A percentile compares a stretch with the other conserved stretches of the same genome.
Evolutionary conservation across 2,888 invertebrate genomes (phyloP).

Genomic region (Chymomyza procnemis): DNA sequence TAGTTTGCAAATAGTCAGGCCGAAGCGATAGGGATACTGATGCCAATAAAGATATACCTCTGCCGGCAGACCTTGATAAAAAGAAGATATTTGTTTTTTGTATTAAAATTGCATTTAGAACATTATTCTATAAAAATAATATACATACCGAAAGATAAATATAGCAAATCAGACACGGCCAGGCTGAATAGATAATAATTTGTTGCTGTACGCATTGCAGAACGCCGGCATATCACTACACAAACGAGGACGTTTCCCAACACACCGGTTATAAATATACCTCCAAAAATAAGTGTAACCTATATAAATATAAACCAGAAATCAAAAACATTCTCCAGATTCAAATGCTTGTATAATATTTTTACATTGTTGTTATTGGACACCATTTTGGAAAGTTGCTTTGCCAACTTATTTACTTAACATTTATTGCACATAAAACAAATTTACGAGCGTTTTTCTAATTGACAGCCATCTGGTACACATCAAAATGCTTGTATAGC

Average conservation of each 20-base stretch:
- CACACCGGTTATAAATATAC: slow-evolving; percentile 90
- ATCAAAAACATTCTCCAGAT: background rate
- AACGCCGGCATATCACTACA: slow-evolving; percentile 88
- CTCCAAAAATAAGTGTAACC: slow-evolving; percentile 84
- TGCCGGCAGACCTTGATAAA: slow-evolving; percentile 87
- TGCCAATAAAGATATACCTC: slow-evolving; percentile 92
- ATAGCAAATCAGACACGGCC: slow-evolving; percentile 90
- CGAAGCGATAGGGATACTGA: slow-evolving; percentile 91
- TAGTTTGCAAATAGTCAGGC: slow-evolving; percentile 88
- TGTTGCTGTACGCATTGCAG: slow-evolving; percentile 92
- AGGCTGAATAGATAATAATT: slow-evolving; percentile 94
- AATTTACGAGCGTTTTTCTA: background rate
- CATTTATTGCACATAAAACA: background rate
- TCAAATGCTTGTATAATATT: too few relatives aligned
- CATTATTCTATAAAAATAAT: background rate
- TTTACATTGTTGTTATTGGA: too few relatives aligned
- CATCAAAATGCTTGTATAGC: background rate
- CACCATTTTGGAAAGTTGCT: too few relatives aligned
- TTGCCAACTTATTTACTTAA: too few relatives aligned
- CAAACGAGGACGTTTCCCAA: slow-evolving; percentile 92
- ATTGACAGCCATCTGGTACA: background rate
- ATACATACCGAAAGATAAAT: slow-evolving; percentile 88
- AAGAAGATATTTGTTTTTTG: too few relatives aligned
- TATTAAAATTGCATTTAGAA: too few relatives aligned
- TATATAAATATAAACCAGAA: slow-evolving; percentile 40